Evolutionary conservation across 2,888 invertebrate species (phyloP).

Genomic region (Scrobipalpa atriplicella): DNA sequence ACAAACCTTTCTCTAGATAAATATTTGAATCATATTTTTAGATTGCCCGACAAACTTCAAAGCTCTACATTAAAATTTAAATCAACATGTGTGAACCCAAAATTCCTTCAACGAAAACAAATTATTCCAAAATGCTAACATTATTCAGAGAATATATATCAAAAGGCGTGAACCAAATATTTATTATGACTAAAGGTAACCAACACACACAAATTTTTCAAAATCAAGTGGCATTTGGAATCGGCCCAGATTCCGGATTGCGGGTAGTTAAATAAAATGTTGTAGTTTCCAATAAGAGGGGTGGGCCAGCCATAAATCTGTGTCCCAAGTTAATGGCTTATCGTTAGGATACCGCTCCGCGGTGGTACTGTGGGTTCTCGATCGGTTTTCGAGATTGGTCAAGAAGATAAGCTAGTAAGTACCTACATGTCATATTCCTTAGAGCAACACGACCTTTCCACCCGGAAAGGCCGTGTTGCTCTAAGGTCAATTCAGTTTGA

Average conservation of each 20-base stretch:
- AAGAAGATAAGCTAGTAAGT: not conserved
- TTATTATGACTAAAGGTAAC: too few relatives aligned
- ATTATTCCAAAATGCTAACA: not conserved
- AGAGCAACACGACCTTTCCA: too few relatives aligned
- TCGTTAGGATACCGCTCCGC: constrained; percentile 47
- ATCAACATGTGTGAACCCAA: too few relatives aligned
- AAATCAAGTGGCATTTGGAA: constrained; percentile 17
- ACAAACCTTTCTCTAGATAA: too few relatives aligned
- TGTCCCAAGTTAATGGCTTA: constrained; percentile 55
- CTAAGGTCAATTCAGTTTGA: too few relatives aligned
- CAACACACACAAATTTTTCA: constrained; percentile 11
- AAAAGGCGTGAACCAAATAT: constrained; percentile 15
- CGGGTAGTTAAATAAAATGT: constrained; percentile 51
- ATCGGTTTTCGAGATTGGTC: constrained; percentile 25
- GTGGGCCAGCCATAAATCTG: constrained; percentile 53
- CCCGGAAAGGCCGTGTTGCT: too few relatives aligned
- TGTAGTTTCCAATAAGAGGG: constrained; percentile 60
- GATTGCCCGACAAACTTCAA: too few relatives aligned
- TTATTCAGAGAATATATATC: not conserved
- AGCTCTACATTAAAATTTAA: too few relatives aligned
- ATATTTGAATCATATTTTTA: too few relatives aligned
- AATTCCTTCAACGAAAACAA: not conserved
- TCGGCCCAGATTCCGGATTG: constrained; percentile 38
- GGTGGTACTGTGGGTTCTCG: constrained; percentile 42
- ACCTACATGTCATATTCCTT: too few relatives aligned